Evolutionary conservation across 2,888 invertebrate genomes (phyloP).

Genomic region (Cataglyphis cursor): DNA sequence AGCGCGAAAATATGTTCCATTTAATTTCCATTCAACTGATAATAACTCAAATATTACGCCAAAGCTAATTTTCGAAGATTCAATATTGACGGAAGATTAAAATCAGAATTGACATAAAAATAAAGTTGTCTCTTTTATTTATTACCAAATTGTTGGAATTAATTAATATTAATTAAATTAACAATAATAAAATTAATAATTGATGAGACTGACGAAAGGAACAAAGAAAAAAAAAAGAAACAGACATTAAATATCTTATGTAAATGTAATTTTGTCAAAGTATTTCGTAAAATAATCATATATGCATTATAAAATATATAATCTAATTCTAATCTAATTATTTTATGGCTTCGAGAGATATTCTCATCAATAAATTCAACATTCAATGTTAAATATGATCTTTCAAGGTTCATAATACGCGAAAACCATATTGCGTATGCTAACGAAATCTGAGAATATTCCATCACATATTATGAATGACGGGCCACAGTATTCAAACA

Average conservation of each 20-base stretch:
- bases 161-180: neutral
- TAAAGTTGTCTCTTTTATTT: neutral
- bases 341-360: neutral
- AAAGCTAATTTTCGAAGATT: neutral
- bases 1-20: neutral
- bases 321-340: constrained; percentile 21
- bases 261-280: neutral
- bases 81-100: neutral
- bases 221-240: neutral
- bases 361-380: constrained; percentile 10
- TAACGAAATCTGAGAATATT: constrained; percentile 24
- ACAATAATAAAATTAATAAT: constrained; percentile 1
- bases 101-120: neutral
- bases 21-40: constrained; percentile 27
- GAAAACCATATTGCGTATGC: constrained; percentile 6
- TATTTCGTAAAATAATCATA: neutral
- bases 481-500: constrained; percentile 22
- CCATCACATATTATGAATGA: constrained; percentile 37
- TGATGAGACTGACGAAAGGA: neutral
- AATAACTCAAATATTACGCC: neutral
- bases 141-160: neutral
- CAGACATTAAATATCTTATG: neutral
- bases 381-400: neutral
- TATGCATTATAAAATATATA: neutral
- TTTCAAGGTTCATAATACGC: constrained; percentile 20